Evolutionary conservation across 2,888 invertebrate species (phyloP), one percentile per base, ranked within the genome.

Genomic region (Limenitis arthemis): DNA sequence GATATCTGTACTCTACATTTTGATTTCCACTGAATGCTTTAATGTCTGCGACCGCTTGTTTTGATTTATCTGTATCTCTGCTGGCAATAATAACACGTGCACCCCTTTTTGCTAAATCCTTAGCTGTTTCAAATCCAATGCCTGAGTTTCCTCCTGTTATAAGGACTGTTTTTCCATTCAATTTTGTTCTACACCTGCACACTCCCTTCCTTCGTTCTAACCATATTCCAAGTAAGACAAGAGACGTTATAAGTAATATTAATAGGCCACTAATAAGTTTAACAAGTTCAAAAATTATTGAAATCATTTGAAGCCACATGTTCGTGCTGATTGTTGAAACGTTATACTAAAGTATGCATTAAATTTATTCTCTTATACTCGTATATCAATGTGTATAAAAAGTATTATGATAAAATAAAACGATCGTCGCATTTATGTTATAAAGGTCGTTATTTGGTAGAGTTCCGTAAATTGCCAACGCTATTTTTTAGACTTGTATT

Each of bases 141-240:
- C 96, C 95, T 1, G 91, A 90, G 72, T 94, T 95, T 0, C 93
- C 90, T 6, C 95, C 96, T 0, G 95, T 95, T 6, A 96, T 83
- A 37, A 96, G 86, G 0, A 88, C 88, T 40, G 91, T 81, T 86
- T 93, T 92, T 38, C 88, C 89, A 3, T 73, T 55, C 4, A 85
- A 56, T 33, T 69, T 67, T 0, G 60, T 68, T 34, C 68, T 68
- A 40, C 79, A 79, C 47, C 60, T 72, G 58, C 82, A 83, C 11
- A 67, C 67, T 28, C 70, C 68, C 53, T 71, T 68, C 9, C 65
- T 47, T 0, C 68, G 65, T 49, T 68, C 66, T 1, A 68, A 20
- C 53, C 60, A 61, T n/a, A 72, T 20, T 54, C 66, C 68, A 1
- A 60, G 50, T 0, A 47, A 53, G 1, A 65, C 8, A 6, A 63